Percentiles rank a stretch among this genome's conserved stretches.
These are phyloP conservation scores for Naja naja DNA, from an alignment of 2,113 vertebrate genomes.

Conservation along the genomic window DNA sequence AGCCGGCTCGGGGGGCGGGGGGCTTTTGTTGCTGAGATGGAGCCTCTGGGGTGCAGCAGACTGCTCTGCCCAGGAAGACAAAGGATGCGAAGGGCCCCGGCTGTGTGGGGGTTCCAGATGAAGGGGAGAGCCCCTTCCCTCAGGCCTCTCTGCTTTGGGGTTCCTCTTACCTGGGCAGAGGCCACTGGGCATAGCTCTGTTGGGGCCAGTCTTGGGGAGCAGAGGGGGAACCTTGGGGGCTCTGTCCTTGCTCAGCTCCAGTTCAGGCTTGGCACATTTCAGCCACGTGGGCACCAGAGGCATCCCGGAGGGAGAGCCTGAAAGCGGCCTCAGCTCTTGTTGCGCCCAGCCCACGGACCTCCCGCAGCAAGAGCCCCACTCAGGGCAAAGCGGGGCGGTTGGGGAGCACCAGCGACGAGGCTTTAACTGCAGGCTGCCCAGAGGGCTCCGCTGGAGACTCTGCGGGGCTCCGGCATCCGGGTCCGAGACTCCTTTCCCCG, in stretches of 20 bases:
- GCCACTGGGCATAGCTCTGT: too few species aligned
- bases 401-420: background rate
- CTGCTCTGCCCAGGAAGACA: background rate
- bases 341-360: background rate
- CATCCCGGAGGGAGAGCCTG: background rate
- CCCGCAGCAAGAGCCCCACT: background rate
- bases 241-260: background rate
- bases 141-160: background rate
- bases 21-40: background rate
- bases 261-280: background rate
- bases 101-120: background rate
- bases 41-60: background rate
- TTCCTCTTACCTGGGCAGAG: background rate
- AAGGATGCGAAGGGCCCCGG: background rate
- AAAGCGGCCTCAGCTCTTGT: background rate
- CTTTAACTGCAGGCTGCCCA: background rate
- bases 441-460: background rate
- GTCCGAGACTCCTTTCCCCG: background rate
- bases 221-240: too few species aligned
- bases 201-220: too few species aligned
- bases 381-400: background rate
- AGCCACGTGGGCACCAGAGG: too few species aligned
- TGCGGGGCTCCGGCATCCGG: too few species aligned
- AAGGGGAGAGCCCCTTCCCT: background rate
- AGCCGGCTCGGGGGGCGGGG: background rate